phyloP scores from a whole-genome alignment of 2,113 vertebrate species.

The Psammodynastes pulverulentus region DNA sequence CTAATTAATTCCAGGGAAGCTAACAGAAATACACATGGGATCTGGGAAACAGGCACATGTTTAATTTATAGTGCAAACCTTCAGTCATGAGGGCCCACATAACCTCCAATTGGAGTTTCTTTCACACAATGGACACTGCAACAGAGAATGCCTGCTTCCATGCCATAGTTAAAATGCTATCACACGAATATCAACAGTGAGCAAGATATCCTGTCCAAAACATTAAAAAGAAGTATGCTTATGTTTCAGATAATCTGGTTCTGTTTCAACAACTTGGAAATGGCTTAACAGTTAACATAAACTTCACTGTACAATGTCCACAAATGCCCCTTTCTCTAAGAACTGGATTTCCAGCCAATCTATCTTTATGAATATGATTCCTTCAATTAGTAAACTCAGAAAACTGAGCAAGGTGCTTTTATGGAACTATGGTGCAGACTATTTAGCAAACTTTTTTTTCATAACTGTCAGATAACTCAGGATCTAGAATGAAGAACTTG shows the following conservation, averaged over 20 bases:
- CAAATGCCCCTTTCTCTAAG: not conserved
- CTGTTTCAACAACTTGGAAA: not conserved
- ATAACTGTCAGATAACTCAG: not conserved
- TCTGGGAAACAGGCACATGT: not conserved
- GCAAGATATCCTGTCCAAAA: not conserved
- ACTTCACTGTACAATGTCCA: not conserved
- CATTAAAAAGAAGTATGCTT: not conserved
- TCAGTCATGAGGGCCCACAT: not conserved
- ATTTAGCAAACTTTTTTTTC: not conserved
- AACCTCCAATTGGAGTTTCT: not conserved
- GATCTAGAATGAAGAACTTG: not conserved
- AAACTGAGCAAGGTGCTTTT: not conserved
- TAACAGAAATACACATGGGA: not conserved
- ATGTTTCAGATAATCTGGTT: not conserved
- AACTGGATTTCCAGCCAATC: not conserved
- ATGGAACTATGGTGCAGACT: not conserved
- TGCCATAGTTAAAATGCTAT: not conserved
- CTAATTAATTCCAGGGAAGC: not conserved
- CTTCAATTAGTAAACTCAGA: not conserved
- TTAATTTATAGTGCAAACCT: not conserved
- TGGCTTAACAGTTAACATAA: not conserved
- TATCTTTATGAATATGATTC: not conserved
- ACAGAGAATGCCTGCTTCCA: not conserved
- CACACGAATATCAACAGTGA: not conserved
- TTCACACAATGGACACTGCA: not conserved